A percentile compares a stretch with the other conserved stretches of the same genome.
These are phyloP conservation scores for Paramacrobiotus metropolitanus DNA, from an alignment of 1,140 invertebrate genomes.

Conservation along the genomic window DNA sequence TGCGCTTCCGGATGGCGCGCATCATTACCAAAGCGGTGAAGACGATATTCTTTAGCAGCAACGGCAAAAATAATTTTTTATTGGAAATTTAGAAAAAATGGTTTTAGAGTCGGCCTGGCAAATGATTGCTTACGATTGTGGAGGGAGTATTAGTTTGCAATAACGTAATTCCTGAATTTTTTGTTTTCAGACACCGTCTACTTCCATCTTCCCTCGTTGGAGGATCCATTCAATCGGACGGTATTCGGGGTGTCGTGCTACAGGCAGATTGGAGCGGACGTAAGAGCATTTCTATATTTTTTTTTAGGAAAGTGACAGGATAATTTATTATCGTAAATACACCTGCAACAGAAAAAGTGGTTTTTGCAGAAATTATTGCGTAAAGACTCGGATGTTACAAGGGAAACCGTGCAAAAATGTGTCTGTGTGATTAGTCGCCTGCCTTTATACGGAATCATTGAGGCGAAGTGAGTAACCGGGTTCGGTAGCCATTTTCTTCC, in stretches of 20 bases:
- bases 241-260: constrained; percentile 94
- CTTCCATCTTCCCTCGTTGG: constrained; percentile 75
- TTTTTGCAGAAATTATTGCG: constrained; percentile 59
- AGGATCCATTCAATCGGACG: constrained; percentile 50
- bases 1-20: constrained; percentile 86
- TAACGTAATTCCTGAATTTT: constrained; percentile 4
- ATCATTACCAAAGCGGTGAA: constrained; percentile 61
- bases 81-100: no score
- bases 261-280: constrained; percentile 81
- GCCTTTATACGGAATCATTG: constrained; percentile 70
- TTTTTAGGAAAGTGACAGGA: no score
- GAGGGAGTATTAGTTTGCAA: no score
- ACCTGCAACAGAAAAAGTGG: no score
- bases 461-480: constrained; percentile 25
- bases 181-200: constrained; percentile 55
- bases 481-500: constrained; percentile 3
- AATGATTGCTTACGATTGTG: no score
- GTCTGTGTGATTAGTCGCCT: constrained; percentile 66
- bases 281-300: constrained; percentile 22
- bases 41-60: not conserved
- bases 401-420: constrained; percentile 79
- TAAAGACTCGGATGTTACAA: constrained; percentile 83
- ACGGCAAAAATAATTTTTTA: not conserved
- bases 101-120: no score
- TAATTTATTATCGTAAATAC: no score